Conservation (phyloP, 2,797 vertebrate species). For the Esox masquinongy region DNA sequence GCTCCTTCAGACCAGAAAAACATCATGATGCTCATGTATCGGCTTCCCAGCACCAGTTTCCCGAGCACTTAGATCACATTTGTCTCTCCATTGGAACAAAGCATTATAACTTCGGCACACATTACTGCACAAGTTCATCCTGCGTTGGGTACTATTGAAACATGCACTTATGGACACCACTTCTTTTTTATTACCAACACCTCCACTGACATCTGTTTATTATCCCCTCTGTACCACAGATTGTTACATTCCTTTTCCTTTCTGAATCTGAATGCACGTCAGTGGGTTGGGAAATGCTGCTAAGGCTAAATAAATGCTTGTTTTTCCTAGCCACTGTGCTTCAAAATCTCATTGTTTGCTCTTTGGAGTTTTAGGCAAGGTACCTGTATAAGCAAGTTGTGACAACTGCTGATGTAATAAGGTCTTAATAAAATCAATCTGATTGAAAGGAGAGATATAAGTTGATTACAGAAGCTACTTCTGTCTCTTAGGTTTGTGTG, state of each 20-base stretch:
- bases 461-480: not conserved
- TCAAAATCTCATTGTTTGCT: not conserved
- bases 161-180: not conserved
- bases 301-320: constrained; percentile 24
- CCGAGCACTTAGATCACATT: not conserved
- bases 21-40: not conserved
- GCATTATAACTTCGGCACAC: not conserved
- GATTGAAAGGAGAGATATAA: too few species aligned
- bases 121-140: not conserved
- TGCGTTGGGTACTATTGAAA: not conserved
- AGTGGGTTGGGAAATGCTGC: constrained; percentile 6
- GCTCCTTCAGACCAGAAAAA: not conserved
- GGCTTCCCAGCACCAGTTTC: not conserved
- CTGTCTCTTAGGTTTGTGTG: not conserved
- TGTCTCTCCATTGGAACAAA: not conserved
- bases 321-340: not conserved
- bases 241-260: not conserved
- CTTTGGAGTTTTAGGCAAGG: not conserved
- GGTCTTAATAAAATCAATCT: too few species aligned
- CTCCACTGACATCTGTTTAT: not conserved
- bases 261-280: not conserved
- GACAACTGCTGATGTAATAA: too few species aligned
- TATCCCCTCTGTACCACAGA: not conserved
- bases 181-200: not conserved
- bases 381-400: too few species aligned